Base-by-base conservation (phyloP, 2,888 invertebrate genomes). In the Ischnus inquisitorius region DNA sequence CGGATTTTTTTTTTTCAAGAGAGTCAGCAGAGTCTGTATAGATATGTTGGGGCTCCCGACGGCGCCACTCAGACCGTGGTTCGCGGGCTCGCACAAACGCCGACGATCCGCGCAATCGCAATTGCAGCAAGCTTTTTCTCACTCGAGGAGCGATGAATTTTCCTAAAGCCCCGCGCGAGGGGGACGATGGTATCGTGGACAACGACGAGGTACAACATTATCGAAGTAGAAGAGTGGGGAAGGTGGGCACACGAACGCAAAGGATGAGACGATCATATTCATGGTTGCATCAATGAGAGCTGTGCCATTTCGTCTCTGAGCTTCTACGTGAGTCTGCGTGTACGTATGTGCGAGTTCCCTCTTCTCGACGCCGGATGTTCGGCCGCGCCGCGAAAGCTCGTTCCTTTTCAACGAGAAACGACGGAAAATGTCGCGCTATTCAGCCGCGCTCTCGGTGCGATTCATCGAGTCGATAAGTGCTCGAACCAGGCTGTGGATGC, bases 391-490 rank as follows among this genome's bases (percentile, higher is more conserved):
- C 62, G 39, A 71, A 60, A 69, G 78, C 78, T 64, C 75, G 46
- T 82, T 79, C 57, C 78, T 75, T 81, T 82, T 84, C 79, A 84
- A 60, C 65, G 67, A 34, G 34, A 69, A 82, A 82, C 75, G 81
- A 75, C 60, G 78, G 75, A 84, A 82, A 82, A 82, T 79, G 79
- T 81, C 82, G 82, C 65, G 75, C 84, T 76, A 84, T 84, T 84
- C 81, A 84, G 62, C 69, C 60, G 43, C 65, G 43, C 68, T 69
- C 25, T 54, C 67, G 60, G 46, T 68, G 60, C 74, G 71, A 74
- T 78, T 68, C 51, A 65, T 69, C 41, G 22, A 57, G 57, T 80
- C 78, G 80, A 78, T 78, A 81, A 83, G 79, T 83, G 84, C 78
- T 78, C 68, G 65, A 84, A 81, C 48, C 68, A 69, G 54, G 34